Conservation (phyloP, 2,797 vertebrate species). For the Lerista edwardsae region DNA sequence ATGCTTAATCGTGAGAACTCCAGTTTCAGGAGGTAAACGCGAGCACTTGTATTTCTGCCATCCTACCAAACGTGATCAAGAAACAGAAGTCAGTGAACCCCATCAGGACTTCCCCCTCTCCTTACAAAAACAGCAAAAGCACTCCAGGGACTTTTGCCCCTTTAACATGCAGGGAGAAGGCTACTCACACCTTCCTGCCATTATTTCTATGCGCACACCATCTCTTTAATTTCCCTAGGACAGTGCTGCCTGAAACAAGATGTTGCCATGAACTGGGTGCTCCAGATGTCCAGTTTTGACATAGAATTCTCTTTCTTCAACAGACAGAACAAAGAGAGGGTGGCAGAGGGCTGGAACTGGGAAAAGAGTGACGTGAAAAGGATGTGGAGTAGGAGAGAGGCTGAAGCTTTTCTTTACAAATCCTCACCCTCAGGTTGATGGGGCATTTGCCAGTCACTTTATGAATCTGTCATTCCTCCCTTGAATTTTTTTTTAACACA, state of each 20-base stretch:
- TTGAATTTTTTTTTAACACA: too few relatives aligned
- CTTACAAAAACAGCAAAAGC: too few relatives aligned
- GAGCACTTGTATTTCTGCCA: neutral
- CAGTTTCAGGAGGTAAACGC: neutral
- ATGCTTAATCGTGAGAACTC: too few relatives aligned
- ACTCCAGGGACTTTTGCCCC: too few relatives aligned
- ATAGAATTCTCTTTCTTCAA: too few relatives aligned
- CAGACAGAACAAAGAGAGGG: neutral
- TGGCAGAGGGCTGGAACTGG: neutral
- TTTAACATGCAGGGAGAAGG: neutral
- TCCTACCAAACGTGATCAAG: neutral
- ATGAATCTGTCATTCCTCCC: neutral
- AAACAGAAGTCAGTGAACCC: fast-evolving
- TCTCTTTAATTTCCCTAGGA: neutral
- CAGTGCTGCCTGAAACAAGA: neutral
- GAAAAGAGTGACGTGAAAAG: neutral
- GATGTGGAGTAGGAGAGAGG: too few relatives aligned
- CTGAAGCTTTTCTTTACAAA: too few relatives aligned
- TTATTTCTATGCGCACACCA: fast-evolving
- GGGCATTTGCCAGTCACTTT: neutral
- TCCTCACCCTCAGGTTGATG: neutral
- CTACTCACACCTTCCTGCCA: neutral
- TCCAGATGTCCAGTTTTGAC: too few relatives aligned
- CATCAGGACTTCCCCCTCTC: neutral
- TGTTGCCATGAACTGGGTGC: too few relatives aligned